phyloP scores from a whole-genome alignment of 2,797 vertebrate species.

The Acrossocheilus wenchowensis region DNA sequence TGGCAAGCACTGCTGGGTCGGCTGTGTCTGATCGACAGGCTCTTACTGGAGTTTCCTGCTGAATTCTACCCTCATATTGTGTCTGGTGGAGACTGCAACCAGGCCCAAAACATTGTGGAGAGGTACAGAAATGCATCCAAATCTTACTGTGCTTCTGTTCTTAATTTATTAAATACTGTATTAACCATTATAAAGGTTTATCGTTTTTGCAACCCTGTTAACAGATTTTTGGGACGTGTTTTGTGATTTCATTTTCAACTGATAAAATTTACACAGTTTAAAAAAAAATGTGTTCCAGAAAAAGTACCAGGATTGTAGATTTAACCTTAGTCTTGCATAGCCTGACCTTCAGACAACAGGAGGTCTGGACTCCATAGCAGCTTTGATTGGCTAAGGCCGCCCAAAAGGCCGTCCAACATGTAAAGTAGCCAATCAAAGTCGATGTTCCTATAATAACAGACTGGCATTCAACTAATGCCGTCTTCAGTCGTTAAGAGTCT shows the following conservation, averaged over 20 bases:
- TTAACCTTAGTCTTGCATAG: background rate
- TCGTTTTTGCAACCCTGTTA: background rate
- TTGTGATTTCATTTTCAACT: background rate
- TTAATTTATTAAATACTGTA: background rate
- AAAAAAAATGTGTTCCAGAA: background rate
- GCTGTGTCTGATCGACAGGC: slow-evolving; percentile 86
- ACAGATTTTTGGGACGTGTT: background rate
- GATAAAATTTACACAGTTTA: background rate
- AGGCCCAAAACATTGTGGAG: slow-evolving; percentile 80
- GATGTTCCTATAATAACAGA: background rate
- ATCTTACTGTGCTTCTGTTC: background rate
- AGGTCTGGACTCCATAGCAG: background rate
- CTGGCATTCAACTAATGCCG: background rate
- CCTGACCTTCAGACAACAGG: background rate
- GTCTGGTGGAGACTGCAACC: slow-evolving; percentile 76
- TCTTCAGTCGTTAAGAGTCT: background rate
- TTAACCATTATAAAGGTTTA: background rate
- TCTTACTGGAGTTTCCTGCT: slow-evolving; percentile 88
- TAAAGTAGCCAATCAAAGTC: background rate
- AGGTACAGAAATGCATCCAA: slow-evolving; percentile 72
- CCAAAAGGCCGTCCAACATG: background rate
- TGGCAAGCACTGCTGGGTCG: slow-evolving; percentile 89
- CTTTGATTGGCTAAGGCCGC: background rate
- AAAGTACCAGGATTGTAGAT: background rate
- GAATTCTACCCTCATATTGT: slow-evolving; percentile 91